These are phyloP conservation scores for Drosophila sordidula DNA, from an alignment of 2,888 invertebrate species.

Conservation along the genomic window DNA sequence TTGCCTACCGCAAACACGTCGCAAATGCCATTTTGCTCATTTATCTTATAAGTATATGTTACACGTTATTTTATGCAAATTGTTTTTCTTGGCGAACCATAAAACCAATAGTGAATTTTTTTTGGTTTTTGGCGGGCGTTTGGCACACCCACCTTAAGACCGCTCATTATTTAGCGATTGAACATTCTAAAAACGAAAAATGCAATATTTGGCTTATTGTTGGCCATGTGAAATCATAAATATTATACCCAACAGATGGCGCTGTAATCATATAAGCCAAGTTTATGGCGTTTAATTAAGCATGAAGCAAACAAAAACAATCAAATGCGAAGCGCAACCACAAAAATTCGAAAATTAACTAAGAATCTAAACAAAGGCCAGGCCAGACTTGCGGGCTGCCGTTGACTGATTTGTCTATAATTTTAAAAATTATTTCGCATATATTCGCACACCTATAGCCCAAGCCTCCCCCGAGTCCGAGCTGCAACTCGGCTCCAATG, in stretches of 20 bases:
- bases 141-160: slow-evolving; percentile 59
- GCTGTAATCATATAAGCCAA: slow-evolving; percentile 26
- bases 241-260: slow-evolving; percentile 48
- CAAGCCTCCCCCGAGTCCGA: slow-evolving; percentile 9
- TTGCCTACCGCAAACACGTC: slow-evolving; percentile 52
- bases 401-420: slow-evolving; percentile 44
- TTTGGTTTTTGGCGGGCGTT: slow-evolving; percentile 22
- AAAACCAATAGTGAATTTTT: slow-evolving; percentile 24
- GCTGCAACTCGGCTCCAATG: slow-evolving; percentile 23
- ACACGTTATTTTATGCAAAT: slow-evolving; percentile 20
- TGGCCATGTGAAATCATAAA: slow-evolving; percentile 37
- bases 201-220: slow-evolving; percentile 36
- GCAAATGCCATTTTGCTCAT: slow-evolving; percentile 65
- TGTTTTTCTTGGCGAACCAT: slow-evolving; percentile 10
- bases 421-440: slow-evolving; percentile 60
- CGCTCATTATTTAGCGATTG: slow-evolving; percentile 48
- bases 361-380: slow-evolving; percentile 53
- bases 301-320: slow-evolving; percentile 52
- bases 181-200: slow-evolving; percentile 52
- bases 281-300: slow-evolving; percentile 63
- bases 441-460: slow-evolving; percentile 20
- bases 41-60: slow-evolving; percentile 57
- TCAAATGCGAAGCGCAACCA: slow-evolving; percentile 60
- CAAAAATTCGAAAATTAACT: slow-evolving; percentile 56
- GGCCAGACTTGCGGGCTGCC: slow-evolving; percentile 12